Conservation (phyloP, 2,113 vertebrate species). For the Cololabis saira region DNA sequence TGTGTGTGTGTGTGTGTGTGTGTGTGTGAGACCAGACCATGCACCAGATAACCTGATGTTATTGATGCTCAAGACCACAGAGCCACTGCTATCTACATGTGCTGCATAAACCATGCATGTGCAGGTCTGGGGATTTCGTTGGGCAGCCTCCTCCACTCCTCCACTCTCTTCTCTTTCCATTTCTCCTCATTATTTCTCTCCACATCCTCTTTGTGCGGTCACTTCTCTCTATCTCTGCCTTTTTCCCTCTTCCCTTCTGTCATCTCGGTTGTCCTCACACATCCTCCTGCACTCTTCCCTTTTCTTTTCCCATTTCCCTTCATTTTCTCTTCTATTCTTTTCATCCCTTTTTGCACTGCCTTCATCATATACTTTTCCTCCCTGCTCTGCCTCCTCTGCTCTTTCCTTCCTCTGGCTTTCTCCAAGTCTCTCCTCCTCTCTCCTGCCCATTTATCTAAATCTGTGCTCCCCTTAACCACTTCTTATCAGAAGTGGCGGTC, state of each 20-base stretch:
- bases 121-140: conserved; percentile 15
- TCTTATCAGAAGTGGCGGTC: conserved; percentile 98
- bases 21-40: conserved; percentile 60
- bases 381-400: conserved; percentile 11
- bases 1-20: conserved; percentile 30
- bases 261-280: neutral
- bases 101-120: conserved; percentile 72
- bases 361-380: conserved; percentile 26
- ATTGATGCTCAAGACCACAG: conserved; percentile 75
- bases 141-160: neutral
- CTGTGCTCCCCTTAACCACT: conserved; percentile 94
- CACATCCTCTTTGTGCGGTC: neutral
- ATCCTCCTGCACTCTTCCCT: neutral
- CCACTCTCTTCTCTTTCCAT: neutral
- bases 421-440: conserved; percentile 14
- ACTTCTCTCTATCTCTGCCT: neutral
- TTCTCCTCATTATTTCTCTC: neutral
- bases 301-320: neutral
- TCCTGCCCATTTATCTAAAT: conserved; percentile 94
- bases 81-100: conserved; percentile 74
- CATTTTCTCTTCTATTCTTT: neutral
- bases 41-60: conserved; percentile 75
- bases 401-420: conserved; percentile 22
- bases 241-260: neutral
- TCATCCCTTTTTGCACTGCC: neutral